Conservation (phyloP, 2,888 invertebrate genomes). For the Mythimna albipuncta region DNA sequence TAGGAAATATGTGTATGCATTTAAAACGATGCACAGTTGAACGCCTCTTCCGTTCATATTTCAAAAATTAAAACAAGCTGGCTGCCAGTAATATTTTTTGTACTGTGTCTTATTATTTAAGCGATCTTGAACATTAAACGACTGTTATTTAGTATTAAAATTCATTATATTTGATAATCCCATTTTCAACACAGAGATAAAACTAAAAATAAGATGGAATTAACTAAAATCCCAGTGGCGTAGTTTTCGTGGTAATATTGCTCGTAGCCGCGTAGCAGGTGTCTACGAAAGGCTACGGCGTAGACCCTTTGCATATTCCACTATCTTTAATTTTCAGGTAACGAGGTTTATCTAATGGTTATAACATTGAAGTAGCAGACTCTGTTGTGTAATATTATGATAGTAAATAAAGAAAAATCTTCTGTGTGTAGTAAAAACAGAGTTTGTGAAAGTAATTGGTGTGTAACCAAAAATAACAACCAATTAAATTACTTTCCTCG, state of each 20-base stretch:
- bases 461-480: constrained; percentile 18
- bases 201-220: constrained; percentile 52
- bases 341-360: constrained; percentile 20
- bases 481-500: constrained; percentile 19
- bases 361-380: not conserved
- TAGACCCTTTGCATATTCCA: constrained; percentile 63
- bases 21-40: constrained; percentile 24
- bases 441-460: constrained; percentile 14
- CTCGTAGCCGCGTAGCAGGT: constrained; percentile 66
- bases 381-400: not conserved
- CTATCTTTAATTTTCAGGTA: constrained; percentile 41
- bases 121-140: not conserved
- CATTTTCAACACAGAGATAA: constrained; percentile 9
- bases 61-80: constrained; percentile 23
- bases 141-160: not conserved
- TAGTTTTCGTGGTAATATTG: constrained; percentile 56
- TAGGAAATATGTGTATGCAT: constrained; percentile 36
- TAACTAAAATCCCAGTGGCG: constrained; percentile 54
- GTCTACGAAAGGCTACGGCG: constrained; percentile 63
- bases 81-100: constrained; percentile 14
- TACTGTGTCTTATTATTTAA: not conserved
- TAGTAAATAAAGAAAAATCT: not conserved
- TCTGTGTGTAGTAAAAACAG: not conserved
- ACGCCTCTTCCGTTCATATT: constrained; percentile 21
- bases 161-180: constrained; percentile 29